Base-by-base conservation (phyloP, 2,888 invertebrate genomes). In the Trissolcus brochymenae region DNA sequence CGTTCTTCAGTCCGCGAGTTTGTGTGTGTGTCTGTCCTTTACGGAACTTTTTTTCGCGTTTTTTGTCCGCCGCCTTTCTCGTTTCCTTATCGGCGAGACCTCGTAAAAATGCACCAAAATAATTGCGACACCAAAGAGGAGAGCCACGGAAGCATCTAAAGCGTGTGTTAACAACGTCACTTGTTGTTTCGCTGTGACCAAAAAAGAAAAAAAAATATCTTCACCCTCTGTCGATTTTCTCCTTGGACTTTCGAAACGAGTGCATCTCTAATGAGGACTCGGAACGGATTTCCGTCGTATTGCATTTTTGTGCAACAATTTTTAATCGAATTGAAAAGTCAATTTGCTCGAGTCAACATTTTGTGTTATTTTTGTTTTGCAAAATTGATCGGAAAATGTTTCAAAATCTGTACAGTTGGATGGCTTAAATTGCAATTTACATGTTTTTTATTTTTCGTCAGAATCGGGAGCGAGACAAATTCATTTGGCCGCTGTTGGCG, bases 81-180 rank as follows among this genome's bases (percentile, higher is more conserved):
- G 73, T 60, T 66, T 73, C 66, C 73, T 73, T 73, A 73, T 73
- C 73, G 66, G 66, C 67, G 49, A 74, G 56, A 61, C 65, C 66
- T 61, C 56, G 62, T 57, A 61, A 67, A 67, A 66, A 67, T 61
- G 57, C 53, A n/a, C 19, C 49, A 53, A 60, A 74, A 62, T 74
- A 66, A 74, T 74, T 61, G 56, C 67, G 53, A 67, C 62, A 66
- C 62, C 60, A 57, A n/a, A 57, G 60, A 59, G 6, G 50, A 13
- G 21, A 56, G 60, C 56, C 25, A 19, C 72, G 65, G 72, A 72
- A 59, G 64, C 65, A 41, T 19, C 64, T 54, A 40, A 65, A 64
- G 7, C 35, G 57, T 46, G 64, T 64, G 64, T 64, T 71, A 71
- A 71, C 64, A 49, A 51, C 53, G 43, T 43, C 59, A 64, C 62